A percentile compares a stretch with the other conserved stretches of the same genome.
Conservation (phyloP, 2,888 invertebrate species). For the Erebia epiphron region DNA sequence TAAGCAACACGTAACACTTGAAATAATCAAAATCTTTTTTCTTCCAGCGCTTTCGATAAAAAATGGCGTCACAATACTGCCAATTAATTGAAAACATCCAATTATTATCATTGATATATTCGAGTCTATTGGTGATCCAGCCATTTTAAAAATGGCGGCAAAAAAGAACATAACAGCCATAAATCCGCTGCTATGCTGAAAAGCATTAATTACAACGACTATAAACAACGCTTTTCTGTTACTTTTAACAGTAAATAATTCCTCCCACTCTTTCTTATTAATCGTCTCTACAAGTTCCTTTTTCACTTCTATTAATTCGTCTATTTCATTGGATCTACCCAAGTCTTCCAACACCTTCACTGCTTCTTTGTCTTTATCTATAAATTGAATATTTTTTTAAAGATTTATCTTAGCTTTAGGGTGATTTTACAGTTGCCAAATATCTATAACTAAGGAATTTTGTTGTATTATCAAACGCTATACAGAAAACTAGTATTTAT, state of each 20-base stretch:
- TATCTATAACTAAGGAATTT: no score
- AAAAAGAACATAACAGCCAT: conserved; percentile 34
- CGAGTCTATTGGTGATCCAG: conserved; percentile 33
- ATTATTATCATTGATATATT: conserved; percentile 37
- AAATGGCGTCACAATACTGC: conserved; percentile 27
- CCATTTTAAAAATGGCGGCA: conserved; percentile 36
- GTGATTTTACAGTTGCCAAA: no score
- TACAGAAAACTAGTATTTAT: no score
- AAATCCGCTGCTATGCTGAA: conserved; percentile 39
- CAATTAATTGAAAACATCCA: conserved; percentile 31
- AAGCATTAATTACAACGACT: conserved; percentile 46
- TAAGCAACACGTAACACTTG: conserved; percentile 28
- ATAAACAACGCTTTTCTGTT: conserved; percentile 56
- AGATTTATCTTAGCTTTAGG: no score
- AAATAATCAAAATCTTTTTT: conserved; percentile 29
- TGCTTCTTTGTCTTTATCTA: conserved; percentile 4
- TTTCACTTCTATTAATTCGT: conserved; percentile 43
- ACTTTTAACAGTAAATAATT: conserved; percentile 49
- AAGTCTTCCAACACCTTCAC: conserved; percentile 33
- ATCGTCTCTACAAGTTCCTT: conserved; percentile 37
- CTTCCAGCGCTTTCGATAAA: conserved; percentile 37
- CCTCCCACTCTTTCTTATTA: conserved; percentile 44
- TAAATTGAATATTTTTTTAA: not conserved
- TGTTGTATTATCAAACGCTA: no score
- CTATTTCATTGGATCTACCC: conserved; percentile 51